phyloP scores from a whole-genome alignment of 2,113 vertebrate genomes.

The Odontesthes bonariensis region DNA sequence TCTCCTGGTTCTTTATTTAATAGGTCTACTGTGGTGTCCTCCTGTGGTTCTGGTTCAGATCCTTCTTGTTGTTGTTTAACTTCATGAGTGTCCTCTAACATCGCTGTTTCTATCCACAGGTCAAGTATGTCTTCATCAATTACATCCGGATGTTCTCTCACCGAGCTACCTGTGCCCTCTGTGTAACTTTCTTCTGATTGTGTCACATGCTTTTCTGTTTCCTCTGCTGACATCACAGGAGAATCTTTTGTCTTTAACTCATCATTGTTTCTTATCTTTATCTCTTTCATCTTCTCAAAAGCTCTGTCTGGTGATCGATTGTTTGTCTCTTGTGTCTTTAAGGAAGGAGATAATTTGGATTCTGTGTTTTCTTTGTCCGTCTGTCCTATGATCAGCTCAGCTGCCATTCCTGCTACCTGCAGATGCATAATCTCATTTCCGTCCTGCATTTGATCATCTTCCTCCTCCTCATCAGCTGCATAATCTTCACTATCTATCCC shows the following conservation, averaged over 20 bases:
- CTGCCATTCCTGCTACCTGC: background rate
- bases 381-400: background rate
- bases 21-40: background rate
- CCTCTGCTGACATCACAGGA: background rate
- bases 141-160: constrained; percentile 21
- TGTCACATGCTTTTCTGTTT: background rate
- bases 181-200: background rate
- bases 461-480: constrained; percentile 8
- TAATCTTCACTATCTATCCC: constrained; percentile 1
- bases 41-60: constrained; percentile 19
- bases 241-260: background rate
- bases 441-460: constrained; percentile 12
- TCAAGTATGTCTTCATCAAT: constrained; percentile 63
- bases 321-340: constrained; percentile 4
- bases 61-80: constrained; percentile 5
- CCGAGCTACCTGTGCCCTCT: background rate
- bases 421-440: background rate
- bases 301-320: constrained; percentile 10
- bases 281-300: background rate
- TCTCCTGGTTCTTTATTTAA: constrained; percentile 6
- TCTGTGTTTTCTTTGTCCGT: background rate
- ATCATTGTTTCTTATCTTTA: background rate
- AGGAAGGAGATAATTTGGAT: background rate
- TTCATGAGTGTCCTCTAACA: constrained; percentile 7
- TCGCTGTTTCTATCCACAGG: constrained; percentile 42